Percentiles rank a stretch among this genome's conserved stretches.
Conservation (phyloP, 2,797 vertebrate genomes). For the Sebastes elongatus region DNA sequence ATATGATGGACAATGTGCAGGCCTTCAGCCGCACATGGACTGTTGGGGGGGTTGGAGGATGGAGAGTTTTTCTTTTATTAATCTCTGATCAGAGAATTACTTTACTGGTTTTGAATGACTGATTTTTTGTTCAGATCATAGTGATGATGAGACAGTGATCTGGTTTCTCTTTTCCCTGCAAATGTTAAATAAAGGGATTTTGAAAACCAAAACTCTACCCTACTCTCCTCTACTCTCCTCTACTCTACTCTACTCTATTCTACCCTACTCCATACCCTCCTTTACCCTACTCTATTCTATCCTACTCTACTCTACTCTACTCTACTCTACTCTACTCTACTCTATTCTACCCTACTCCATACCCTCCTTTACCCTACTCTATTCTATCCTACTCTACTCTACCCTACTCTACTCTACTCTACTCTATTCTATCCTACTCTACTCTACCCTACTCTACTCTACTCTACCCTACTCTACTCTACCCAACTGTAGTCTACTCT, state of each 20-base stretch:
- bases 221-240: neutral
- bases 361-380: neutral
- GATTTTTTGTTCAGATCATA: no score
- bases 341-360: neutral
- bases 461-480: neutral
- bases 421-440: neutral
- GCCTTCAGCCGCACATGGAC: no score
- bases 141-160: neutral
- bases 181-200: no score
- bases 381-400: rapidly evolving
- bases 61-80: no score
- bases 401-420: no score
- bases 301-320: neutral
- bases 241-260: neutral
- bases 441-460: no score
- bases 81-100: no score
- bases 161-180: neutral
- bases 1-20: no score
- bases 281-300: neutral
- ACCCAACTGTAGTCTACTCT: neutral
- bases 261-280: neutral
- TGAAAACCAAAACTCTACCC: neutral
- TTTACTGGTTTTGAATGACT: no score
- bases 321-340: neutral
- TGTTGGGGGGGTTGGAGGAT: no score